Evolutionary conservation across 2,888 invertebrate genomes (phyloP).

Genomic region (Pollenia amentaria): DNA sequence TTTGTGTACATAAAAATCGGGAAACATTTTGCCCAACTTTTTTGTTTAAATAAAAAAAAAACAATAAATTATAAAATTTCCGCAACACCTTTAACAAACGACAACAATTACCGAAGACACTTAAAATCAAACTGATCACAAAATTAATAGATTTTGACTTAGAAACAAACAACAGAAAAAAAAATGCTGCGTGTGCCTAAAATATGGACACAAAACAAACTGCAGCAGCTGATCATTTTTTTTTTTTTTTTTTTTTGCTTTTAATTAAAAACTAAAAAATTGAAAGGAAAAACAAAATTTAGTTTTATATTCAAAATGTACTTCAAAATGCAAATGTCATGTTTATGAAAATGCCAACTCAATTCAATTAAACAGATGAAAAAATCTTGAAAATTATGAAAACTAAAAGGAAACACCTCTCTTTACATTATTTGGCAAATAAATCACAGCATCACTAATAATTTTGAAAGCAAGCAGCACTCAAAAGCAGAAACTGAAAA

Average conservation of each 20-base stretch:
- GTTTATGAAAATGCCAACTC: constrained; percentile 62
- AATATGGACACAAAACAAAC: constrained; percentile 33
- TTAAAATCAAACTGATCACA: constrained; percentile 69
- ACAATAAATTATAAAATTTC: neutral
- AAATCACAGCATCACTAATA: constrained; percentile 61
- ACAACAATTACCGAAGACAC: constrained; percentile 64
- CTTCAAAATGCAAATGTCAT: constrained; percentile 58
- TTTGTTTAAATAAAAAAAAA: neutral
- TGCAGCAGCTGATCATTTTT: constrained; percentile 55
- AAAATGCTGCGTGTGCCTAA: constrained; percentile 35
- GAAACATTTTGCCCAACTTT: constrained; percentile 62
- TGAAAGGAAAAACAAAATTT: constrained; percentile 32
- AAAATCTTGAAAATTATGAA: constrained; percentile 16
- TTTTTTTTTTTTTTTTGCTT: neutral
- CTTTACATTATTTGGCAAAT: constrained; percentile 41
- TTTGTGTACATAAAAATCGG: constrained; percentile 72
- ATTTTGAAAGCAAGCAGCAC: neutral
- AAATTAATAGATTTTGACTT: constrained; percentile 64
- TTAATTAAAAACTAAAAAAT: constrained; percentile 24
- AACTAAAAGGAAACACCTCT: constrained; percentile 54
- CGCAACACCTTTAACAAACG: constrained; percentile 24
- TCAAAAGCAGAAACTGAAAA: neutral
- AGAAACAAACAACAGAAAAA: constrained; percentile 32
- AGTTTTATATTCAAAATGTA: neutral
- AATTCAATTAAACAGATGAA: constrained; percentile 42